Conservation (phyloP, 2,113 vertebrate species). For the Conger conger region DNA sequence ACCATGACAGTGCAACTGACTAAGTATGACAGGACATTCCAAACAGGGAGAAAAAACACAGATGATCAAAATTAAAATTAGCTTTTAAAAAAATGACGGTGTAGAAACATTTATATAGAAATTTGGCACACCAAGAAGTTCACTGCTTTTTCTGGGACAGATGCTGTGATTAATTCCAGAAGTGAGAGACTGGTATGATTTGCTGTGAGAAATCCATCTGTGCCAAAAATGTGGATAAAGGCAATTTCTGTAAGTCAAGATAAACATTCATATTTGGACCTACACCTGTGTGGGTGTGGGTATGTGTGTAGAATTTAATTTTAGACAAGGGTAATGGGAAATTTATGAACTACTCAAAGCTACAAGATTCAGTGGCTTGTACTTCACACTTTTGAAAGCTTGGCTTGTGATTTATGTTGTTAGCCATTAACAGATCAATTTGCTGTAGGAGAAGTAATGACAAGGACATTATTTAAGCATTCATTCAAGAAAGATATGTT, state of each 20-base stretch:
- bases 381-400: too few relatives aligned
- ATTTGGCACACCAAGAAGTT: neutral
- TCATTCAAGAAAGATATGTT: too few relatives aligned
- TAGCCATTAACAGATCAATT: too few relatives aligned
- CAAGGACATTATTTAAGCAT: too few relatives aligned
- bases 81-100: neutral
- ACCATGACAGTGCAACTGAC: too few relatives aligned
- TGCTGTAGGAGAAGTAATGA: too few relatives aligned
- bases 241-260: neutral
- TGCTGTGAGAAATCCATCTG: neutral
- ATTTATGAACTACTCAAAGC: neutral
- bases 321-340: neutral
- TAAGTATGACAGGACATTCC: neutral
- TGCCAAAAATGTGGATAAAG: neutral
- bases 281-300: neutral
- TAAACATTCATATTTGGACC: neutral
- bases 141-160: neutral
- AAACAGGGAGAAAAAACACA: neutral
- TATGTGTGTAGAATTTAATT: neutral
- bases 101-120: neutral
- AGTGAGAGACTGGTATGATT: neutral
- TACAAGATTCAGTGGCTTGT: too few relatives aligned
- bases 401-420: too few relatives aligned
- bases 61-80: neutral
- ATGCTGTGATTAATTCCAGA: neutral